phyloP scores from a whole-genome alignment of 1,140 invertebrate genomes.

The Saccostrea glomerata region DNA sequence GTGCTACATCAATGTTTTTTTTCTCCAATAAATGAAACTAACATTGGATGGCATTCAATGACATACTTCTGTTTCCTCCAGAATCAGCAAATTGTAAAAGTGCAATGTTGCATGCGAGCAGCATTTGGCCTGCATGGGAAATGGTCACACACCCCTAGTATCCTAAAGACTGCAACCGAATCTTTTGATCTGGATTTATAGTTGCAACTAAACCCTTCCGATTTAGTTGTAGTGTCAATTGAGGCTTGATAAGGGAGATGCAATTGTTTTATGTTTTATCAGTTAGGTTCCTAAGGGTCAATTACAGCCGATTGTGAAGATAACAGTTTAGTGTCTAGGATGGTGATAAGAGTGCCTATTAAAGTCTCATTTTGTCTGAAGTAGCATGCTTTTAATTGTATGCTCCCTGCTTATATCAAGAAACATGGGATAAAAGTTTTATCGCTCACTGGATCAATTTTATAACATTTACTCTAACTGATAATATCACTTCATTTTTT shows the following conservation, averaged over 20 bases:
- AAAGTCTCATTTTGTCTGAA: slow-evolving; percentile 23
- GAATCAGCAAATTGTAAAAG: slow-evolving; percentile 24
- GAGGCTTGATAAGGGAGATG: slow-evolving; percentile 21
- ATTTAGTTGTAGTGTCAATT: slow-evolving; percentile 34
- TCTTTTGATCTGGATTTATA: slow-evolving; percentile 30
- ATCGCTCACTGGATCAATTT: not conserved
- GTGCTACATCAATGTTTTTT: not conserved
- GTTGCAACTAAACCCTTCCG: slow-evolving; percentile 2
- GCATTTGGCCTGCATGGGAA: not conserved
- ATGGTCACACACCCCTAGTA: not conserved
- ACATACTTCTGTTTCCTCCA: not conserved
- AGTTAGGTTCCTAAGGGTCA: slow-evolving; percentile 23
- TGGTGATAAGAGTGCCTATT: slow-evolving; percentile 18
- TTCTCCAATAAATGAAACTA: not conserved
- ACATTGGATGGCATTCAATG: not conserved
- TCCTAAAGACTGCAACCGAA: not conserved
- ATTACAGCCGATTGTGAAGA: slow-evolving; percentile 28
- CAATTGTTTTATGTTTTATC: slow-evolving; percentile 38
- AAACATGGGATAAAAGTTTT: slow-evolving; percentile 8
- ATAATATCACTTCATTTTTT: not conserved
- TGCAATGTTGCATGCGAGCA: not conserved
- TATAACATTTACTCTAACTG: slow-evolving; percentile 13
- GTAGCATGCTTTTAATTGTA: slow-evolving; percentile 4
- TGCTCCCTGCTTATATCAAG: slow-evolving; percentile 25
- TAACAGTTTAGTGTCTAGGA: slow-evolving; percentile 26